Base-by-base conservation (phyloP, 2,797 vertebrate genomes). In the Halcyon badia region DNA sequence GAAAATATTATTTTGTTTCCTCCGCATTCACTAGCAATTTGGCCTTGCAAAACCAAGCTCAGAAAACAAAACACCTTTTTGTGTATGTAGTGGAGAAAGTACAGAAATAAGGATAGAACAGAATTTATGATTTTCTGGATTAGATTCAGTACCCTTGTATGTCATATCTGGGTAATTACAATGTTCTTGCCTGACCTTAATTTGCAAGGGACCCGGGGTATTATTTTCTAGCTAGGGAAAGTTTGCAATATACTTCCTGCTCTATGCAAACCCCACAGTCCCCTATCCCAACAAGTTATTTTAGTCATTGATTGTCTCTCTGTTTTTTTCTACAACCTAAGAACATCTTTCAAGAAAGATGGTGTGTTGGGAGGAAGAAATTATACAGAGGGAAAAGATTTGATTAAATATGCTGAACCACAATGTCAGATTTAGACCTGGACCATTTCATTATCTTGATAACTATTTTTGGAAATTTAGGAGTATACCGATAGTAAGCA, bases 351-450 rank as follows among this genome's bases (percentile, higher is more conserved):
- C 22, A 81, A 78, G 25, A 60, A 89, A 83, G 41, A 83, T 3
- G 20, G 25, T 61, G 2, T 30, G 21, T 10, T 52, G 19, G 33
- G 57, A 90, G 15, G 24, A 65, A 86, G 30, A 90, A 91, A 91
- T 21, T 8, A 56, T 24, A 68, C 11, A 39, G 7, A 62, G 18
- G 15, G 30, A 80, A n/a, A 14, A 42, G 5, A 49, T 73, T 6
- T 80, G 78, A 73, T 81, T 85, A 83, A 93, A 81, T 87, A 81
- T 37, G 28, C 14, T 91, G 72, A 92, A 89, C 37, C 30, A 82
- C 11, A 64, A 6, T 54, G 12, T 46, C 68, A 81, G 9, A 9
- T 70, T 86, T 77, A 78, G 19, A 57, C 12, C 10, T 51, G 42
- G 52, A 66, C 25, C 4, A 25, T 69, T 91, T 78, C 6, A 42